These are phyloP conservation scores for Drosophila recens DNA, from an alignment of 2,888 invertebrate species.

Conservation along the genomic window DNA sequence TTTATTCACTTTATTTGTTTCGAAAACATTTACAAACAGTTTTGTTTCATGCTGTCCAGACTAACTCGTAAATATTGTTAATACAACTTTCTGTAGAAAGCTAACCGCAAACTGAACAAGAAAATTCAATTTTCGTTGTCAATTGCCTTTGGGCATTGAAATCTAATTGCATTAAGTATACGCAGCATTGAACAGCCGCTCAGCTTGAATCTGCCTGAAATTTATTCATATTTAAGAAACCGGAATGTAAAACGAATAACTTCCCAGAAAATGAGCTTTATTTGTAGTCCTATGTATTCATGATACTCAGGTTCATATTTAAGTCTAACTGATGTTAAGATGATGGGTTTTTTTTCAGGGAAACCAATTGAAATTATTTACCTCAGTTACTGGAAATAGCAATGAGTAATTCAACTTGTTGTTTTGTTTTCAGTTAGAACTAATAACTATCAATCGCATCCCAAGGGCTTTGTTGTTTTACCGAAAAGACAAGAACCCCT, in stretches of 20 bases:
- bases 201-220: not conserved
- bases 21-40: not conserved
- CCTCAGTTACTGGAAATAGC: slow-evolving; percentile 2
- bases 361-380: not conserved
- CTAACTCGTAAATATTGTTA: slow-evolving; percentile 13
- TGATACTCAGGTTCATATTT: not conserved
- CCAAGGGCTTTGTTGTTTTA: not conserved
- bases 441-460: not conserved
- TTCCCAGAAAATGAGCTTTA: slow-evolving; percentile 16
- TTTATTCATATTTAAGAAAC: slow-evolving; percentile 24
- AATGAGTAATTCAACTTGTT: slow-evolving; percentile 2
- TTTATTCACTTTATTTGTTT: not conserved
- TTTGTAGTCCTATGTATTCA: slow-evolving; percentile 4
- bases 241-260: slow-evolving; percentile 21
- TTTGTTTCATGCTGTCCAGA: not conserved
- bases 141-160: slow-evolving; percentile 21
- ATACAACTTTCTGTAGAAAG: not conserved
- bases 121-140: slow-evolving; percentile 31
- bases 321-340: not conserved
- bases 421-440: not conserved
- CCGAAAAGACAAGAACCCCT: not conserved
- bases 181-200: slow-evolving; percentile 7
- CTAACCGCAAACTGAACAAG: not conserved
- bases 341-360: not conserved
- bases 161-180: slow-evolving; percentile 43